Base-by-base conservation (phyloP, 2,113 vertebrate species). In the Megaceryle torquata region DNA sequence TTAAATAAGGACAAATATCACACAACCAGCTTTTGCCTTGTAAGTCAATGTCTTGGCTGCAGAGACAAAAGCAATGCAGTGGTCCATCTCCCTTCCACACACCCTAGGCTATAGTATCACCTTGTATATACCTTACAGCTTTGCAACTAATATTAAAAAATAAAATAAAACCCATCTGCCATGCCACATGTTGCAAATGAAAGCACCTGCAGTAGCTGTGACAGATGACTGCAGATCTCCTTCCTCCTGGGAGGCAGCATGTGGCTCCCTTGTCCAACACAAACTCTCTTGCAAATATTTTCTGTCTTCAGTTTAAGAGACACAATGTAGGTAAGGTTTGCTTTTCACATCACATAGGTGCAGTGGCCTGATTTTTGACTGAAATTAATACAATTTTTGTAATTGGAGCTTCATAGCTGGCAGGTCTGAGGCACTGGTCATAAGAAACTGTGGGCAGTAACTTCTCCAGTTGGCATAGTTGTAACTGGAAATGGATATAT, bases 21-120 rank as follows among this genome's bases (percentile, higher is more conserved):
- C 2, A 9, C 9, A 44, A n/a, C 22, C 3, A 0, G 4, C 15
- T 82, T 61, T 79, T 56, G 12, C 6, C 7, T 81, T 39, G 4
- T 60, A 8, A 46, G 1, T 1, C 9, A 48, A 44, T 8, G 7
- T 0, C 71, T 61, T 22, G 6, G 7, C 4, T 80, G 56, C 26
- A 56, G 29, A 8, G 1, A 7, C 5, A 56, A 68, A 76, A 35
- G 5, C 3, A 46, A 4, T 28, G 5, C 10, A n/a, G 17, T 35
- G 6, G 26, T 39, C 13, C 44, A n/a, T 9, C 25, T 56, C 9
- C 3, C 4, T 74, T 74, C 28, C 2, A 0, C 10, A 39, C 7
- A 44, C 28, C 15, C 17, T n/a, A 20, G 15, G 6, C 14, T 68
- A 15, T 0, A 22, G 14, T 28, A 7, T 31, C 16, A 57, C 13